These are phyloP conservation scores for Megastigmus dorsalis DNA, from an alignment of 2,888 invertebrate genomes.

Conservation along the genomic window DNA sequence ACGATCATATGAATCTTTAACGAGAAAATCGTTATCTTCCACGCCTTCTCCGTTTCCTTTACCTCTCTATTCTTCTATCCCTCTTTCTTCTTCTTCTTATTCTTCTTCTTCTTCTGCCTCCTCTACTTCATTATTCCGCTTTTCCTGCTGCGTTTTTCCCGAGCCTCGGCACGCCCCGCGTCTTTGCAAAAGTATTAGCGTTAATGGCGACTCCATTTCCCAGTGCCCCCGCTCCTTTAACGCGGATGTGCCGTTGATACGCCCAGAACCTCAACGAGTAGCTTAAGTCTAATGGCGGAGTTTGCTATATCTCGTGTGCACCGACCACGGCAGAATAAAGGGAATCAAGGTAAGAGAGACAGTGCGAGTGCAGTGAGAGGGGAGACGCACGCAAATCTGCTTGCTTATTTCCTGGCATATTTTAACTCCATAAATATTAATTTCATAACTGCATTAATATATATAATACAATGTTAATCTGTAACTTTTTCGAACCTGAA, in stretches of 20 bases:
- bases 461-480: too few relatives aligned
- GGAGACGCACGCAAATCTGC: too few relatives aligned
- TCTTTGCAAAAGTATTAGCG: slow-evolving; percentile 61
- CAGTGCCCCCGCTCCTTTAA: slow-evolving; percentile 23
- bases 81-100: background rate
- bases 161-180: slow-evolving; percentile 55
- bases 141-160: background rate
- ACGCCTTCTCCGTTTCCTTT: background rate
- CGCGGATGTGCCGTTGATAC: slow-evolving; percentile 42
- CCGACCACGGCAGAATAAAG: background rate
- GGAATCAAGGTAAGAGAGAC: background rate
- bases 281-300: slow-evolving; percentile 42
- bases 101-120: background rate
- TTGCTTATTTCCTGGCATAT: too few relatives aligned
- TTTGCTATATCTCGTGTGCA: slow-evolving; percentile 11
- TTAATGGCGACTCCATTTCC: slow-evolving; percentile 63
- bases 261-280: slow-evolving; percentile 15
- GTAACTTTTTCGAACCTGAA: too few relatives aligned
- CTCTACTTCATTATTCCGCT: background rate
- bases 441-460: too few relatives aligned
- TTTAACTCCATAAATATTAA: too few relatives aligned
- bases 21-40: slow-evolving; percentile 31
- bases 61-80: background rate
- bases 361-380: too few relatives aligned
- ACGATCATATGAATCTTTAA: slow-evolving; percentile 42